Evolutionary conservation across 30 jellyfish, hydroid and myxozoan genomes (phyloP).

Genomic region (Aurelia sp.): DNA sequence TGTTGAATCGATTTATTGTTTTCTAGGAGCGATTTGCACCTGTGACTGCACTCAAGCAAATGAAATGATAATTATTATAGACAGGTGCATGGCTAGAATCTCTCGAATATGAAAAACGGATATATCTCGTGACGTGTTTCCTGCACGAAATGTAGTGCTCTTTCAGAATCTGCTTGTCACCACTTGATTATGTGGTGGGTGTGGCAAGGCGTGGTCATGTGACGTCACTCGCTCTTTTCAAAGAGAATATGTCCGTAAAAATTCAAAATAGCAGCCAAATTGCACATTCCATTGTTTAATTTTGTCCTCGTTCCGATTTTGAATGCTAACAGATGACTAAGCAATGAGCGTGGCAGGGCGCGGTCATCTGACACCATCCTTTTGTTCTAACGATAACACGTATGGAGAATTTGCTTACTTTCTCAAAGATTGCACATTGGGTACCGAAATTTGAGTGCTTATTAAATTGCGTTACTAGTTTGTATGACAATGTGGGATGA

Average conservation of each 20-base stretch:
- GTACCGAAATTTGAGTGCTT: conserved; percentile 17
- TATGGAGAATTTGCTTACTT: neutral
- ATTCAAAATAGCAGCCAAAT: too few species aligned
- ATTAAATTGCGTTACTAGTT: conserved; percentile 26
- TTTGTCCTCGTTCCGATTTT: neutral
- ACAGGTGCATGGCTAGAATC: too few species aligned
- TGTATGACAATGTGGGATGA: conserved; percentile 32
- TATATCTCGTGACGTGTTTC: too few species aligned
- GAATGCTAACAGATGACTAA: neutral
- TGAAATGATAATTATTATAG: too few species aligned
- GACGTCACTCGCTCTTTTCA: conserved; percentile 54
- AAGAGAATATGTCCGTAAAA: conserved; percentile 10
- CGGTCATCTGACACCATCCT: neutral
- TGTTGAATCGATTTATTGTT: too few species aligned
- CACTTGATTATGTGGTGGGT: conserved; percentile 20
- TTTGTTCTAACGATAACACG: neutral
- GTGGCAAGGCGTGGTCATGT: conserved; percentile 49
- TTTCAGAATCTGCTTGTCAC: conserved; percentile 15
- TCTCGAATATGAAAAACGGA: too few species aligned
- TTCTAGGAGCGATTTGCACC: too few species aligned
- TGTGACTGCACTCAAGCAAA: too few species aligned
- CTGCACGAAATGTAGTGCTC: conserved; percentile 46
- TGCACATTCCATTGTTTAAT: too few species aligned
- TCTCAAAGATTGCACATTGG: conserved; percentile 3
- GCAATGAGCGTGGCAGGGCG: conserved; percentile 7